Evolutionary conservation across 2,113 vertebrate species (phyloP).

Genomic region (Microtus pennsylvanicus): DNA sequence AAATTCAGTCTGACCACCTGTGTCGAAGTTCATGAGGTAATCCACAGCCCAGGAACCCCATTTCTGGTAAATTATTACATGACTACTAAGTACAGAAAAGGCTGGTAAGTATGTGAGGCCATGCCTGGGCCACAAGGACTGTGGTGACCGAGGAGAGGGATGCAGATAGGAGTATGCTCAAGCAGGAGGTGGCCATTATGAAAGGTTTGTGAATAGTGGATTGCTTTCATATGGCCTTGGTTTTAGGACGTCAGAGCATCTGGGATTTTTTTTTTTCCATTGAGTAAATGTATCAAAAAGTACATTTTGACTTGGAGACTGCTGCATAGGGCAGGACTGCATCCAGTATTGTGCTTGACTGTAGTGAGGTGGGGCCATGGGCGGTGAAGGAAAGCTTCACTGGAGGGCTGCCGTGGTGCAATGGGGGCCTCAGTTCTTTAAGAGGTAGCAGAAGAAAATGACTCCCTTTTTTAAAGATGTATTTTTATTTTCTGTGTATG

Average conservation of each 20-base stretch:
- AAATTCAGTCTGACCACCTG: accelerated
- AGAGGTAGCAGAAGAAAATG: neutral
- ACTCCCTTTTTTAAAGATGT: neutral
- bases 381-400: neutral
- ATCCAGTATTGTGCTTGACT: neutral
- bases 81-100: neutral
- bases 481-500: neutral
- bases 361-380: neutral
- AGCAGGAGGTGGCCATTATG: neutral
- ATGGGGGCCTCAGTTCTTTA: neutral
- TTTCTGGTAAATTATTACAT: neutral
- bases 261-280: neutral
- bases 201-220: accelerated
- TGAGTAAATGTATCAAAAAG: neutral
- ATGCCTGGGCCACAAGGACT: accelerated
- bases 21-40: neutral
- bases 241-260: neutral
- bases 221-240: neutral
- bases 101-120: neutral
- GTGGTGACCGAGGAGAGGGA: accelerated
- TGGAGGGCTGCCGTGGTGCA: neutral
- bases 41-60: accelerated
- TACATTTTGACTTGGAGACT: neutral
- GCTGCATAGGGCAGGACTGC: neutral
- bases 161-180: neutral